Percentiles rank a stretch among this genome's conserved stretches.
These are phyloP conservation scores for Alviniconcha strummeri DNA, from an alignment of 2,888 invertebrate genomes.

Conservation along the genomic window DNA sequence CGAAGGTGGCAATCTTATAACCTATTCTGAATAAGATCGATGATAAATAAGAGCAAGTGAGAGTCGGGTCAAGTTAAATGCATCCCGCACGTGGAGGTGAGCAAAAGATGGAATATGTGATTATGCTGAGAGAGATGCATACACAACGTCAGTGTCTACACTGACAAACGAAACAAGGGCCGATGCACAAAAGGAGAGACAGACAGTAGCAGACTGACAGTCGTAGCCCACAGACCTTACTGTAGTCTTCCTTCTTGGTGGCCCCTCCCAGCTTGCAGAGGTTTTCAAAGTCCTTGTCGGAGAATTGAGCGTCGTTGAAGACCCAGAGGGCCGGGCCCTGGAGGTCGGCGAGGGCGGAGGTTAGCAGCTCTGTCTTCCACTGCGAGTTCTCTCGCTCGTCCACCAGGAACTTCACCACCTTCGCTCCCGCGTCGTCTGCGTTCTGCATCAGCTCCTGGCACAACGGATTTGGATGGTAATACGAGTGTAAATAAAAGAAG, in stretches of 20 bases:
- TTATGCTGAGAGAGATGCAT: too few species aligned
- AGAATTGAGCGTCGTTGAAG: slow-evolving; percentile 67
- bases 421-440: slow-evolving; percentile 66
- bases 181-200: too few species aligned
- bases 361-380: slow-evolving; percentile 52
- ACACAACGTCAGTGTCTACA: too few species aligned
- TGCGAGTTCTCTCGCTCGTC: slow-evolving; percentile 62
- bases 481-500: too few species aligned
- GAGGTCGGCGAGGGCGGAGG: slow-evolving; percentile 62
- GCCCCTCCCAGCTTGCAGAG: slow-evolving; percentile 68
- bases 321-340: slow-evolving; percentile 71
- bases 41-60: too few species aligned
- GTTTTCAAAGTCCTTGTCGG: slow-evolving; percentile 66
- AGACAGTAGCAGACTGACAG: not conserved
- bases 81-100: too few species aligned
- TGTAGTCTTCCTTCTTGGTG: slow-evolving; percentile 58
- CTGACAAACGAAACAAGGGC: too few species aligned
- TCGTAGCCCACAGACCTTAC: slow-evolving; percentile 32
- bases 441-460: slow-evolving; percentile 61
- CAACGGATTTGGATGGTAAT: not conserved
- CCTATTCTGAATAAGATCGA: too few species aligned
- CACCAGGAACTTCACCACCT: slow-evolving; percentile 54
- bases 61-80: too few species aligned
- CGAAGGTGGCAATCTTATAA: too few species aligned
- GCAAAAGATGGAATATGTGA: too few species aligned